Evolutionary conservation across 2,888 invertebrate genomes (phyloP), one percentile per base, ranked within the genome.

Genomic region (Carabus problematicus): DNA sequence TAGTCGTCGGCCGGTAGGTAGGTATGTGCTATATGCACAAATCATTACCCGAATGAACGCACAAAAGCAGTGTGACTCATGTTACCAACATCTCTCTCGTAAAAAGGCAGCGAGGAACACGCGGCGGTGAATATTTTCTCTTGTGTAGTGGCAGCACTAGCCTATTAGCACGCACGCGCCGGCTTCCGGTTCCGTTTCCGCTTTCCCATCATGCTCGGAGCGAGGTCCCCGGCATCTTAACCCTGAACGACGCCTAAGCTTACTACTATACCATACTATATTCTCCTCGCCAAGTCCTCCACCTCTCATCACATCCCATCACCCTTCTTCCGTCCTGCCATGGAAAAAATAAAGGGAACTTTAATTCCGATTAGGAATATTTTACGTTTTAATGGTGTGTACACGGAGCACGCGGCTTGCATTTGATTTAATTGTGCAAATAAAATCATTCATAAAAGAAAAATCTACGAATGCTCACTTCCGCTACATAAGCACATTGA

Each of bases 111-210:
- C 55, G 56, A 54, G 45, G 64, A 64, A 55, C 67, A 60, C 60
- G 67, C 59, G 56, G 39, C n/a, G 19, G 64, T 42, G 64, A 64
- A 64, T 64, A 64, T 54, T 64, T 64, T 64, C 55, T 67, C 67
- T 67, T 67, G 52, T 67, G 67, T 67, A 67, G 67, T 67, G 67
- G 67, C 67, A 67, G 67, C 67, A 67, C 67, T 67, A 67, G 67
- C 67, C 67, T 67, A 80, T 80, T 80, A 80, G 80, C 79, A 80
- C 80, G 80, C 80, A 80, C 80, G 80, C 80, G 79, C 78, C 77
- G 75, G 73, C 79, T 79, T 80, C 80, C 80, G 78, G 72, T 80
- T 80, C 80, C 80, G 78, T 76, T 80, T 79, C 79, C 78, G 78
- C 74, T 75, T 66, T 66, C 66, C 58, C 66, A 66, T 52, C 29